Evolutionary conservation across 1,140 invertebrate genomes (phyloP), one percentile per base, ranked within the genome.

Genomic region (Apis cerana): DNA sequence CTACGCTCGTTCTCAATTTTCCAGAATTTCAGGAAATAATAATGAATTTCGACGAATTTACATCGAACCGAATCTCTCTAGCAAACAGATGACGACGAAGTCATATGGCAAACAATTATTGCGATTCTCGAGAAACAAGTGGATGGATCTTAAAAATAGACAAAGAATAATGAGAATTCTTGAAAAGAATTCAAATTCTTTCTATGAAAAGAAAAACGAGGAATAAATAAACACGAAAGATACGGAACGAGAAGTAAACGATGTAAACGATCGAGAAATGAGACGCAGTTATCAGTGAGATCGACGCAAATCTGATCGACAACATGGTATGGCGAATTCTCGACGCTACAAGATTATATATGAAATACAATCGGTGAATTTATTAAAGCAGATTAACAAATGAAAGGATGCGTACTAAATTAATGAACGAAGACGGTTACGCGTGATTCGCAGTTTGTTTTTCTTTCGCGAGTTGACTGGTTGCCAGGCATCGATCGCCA

Each of bases 401-500:
- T 68, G 75, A 87, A 79, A 87, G 80, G 75, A 65, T 58, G 68
- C 8, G 15, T 19, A 33, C 48, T 52, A 72, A 75, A 80, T 78
- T 72, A 83, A 76, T 72, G 56, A 69, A 76, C 56, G 27, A 72
- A 62, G 59, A 61, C 17, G 50, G 15, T 69, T 61, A 52, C 33
- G 54, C 17, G 52, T 59, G 69, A 80, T 70, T 80, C 61, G 67
- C 52, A 21, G 64, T 78, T 86, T 86, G 61, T 74, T 84, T 74
- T 72, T 77, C 62, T 17, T 65, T 61, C 58, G 48, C 19, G 23
- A 48, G 65, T 21, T 21, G 52, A 8, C 33, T 58, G 43, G 43
- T 50, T 50, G 33, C 27, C 12, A 50, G 23, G 15, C 48, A 68
- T 61, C 23, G 33, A n/a, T 27, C 4, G 15, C 54, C 19, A 50